Conservation (phyloP, 2,888 invertebrate genomes). For the Hemaris fuciformis region DNA sequence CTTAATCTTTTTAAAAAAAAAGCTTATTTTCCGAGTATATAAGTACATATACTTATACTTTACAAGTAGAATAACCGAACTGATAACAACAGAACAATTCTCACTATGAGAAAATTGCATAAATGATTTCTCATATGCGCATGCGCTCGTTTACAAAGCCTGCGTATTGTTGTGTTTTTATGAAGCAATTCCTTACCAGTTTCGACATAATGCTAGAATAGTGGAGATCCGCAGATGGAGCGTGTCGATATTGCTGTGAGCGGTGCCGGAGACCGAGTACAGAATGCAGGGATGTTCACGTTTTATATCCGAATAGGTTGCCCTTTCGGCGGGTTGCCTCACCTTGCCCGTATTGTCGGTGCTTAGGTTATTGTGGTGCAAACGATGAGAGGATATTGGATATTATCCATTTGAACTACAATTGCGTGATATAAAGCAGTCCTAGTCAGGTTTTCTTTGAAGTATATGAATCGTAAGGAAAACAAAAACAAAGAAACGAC, state of each 20-base stretch:
- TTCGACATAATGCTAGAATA: slow-evolving; percentile 48
- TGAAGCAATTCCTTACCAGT: slow-evolving; percentile 54
- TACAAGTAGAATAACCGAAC: neutral
- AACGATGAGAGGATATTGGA: slow-evolving; percentile 41
- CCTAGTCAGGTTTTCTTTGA: no score
- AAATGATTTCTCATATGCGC: neutral
- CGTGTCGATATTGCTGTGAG: slow-evolving; percentile 47
- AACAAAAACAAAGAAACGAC: no score
- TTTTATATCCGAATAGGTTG: slow-evolving; percentile 71
- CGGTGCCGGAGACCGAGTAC: slow-evolving; percentile 54
- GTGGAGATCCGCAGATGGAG: slow-evolving; percentile 30
- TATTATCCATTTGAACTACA: slow-evolving; percentile 17
- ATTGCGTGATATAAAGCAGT: neutral
- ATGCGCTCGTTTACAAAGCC: neutral
- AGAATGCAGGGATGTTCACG: slow-evolving; percentile 63
- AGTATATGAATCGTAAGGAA: no score
- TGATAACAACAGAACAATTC: neutral
- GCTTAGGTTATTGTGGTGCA: slow-evolving; percentile 49
- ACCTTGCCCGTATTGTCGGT: slow-evolving; percentile 72
- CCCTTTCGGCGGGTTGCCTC: slow-evolving; percentile 74
- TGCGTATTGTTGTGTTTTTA: slow-evolving; percentile 8
- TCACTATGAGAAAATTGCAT: neutral
- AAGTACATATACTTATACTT: no score
- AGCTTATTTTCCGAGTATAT: no score
- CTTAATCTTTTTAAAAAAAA: no score